These are phyloP conservation scores for Cinclus mexicanus DNA, from an alignment of 2,113 vertebrate genomes.

Conservation along the genomic window DNA sequence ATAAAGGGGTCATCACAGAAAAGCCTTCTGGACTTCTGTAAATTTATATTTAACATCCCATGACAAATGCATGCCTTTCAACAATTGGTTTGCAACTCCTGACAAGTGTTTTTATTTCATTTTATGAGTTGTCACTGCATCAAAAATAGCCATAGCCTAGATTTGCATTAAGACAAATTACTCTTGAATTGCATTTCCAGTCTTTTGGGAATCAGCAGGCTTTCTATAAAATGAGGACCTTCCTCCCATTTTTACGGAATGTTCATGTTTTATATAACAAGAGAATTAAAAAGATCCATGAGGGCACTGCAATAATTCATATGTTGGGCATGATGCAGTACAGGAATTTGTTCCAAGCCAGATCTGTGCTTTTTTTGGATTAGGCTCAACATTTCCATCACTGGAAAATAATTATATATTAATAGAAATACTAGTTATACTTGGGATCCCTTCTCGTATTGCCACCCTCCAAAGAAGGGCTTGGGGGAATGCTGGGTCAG, in stretches of 20 bases:
- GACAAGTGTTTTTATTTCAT: slow-evolving; percentile 37
- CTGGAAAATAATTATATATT: slow-evolving; percentile 21
- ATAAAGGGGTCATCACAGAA: slow-evolving; percentile 20
- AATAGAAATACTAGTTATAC: background rate
- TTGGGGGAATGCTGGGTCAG: background rate
- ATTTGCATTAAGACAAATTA: background rate
- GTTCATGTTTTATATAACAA: slow-evolving; percentile 9
- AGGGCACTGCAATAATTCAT: slow-evolving; percentile 18
- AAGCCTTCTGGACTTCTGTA: slow-evolving; percentile 42
- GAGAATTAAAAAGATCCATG: slow-evolving; percentile 51
- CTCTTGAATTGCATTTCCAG: slow-evolving; percentile 22
- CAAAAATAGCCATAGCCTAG: slow-evolving; percentile 31
- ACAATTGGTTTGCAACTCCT: slow-evolving; percentile 33
- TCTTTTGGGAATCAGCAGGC: slow-evolving; percentile 27
- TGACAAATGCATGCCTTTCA: slow-evolving; percentile 16
- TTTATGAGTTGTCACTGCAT: background rate
- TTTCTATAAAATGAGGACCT: slow-evolving; percentile 32
- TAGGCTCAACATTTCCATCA: slow-evolving; percentile 27
- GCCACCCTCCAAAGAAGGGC: background rate
- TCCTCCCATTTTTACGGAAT: slow-evolving; percentile 39
- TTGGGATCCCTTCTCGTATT: slow-evolving; percentile 1
- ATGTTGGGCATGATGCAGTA: background rate
- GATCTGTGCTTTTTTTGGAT: slow-evolving; percentile 2
- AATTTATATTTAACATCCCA: slow-evolving; percentile 47
- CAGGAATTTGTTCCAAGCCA: slow-evolving; percentile 58